Evolutionary conservation across 1,140 invertebrate genomes (phyloP).

Genomic region (Macrosteles quadrilineatus): DNA sequence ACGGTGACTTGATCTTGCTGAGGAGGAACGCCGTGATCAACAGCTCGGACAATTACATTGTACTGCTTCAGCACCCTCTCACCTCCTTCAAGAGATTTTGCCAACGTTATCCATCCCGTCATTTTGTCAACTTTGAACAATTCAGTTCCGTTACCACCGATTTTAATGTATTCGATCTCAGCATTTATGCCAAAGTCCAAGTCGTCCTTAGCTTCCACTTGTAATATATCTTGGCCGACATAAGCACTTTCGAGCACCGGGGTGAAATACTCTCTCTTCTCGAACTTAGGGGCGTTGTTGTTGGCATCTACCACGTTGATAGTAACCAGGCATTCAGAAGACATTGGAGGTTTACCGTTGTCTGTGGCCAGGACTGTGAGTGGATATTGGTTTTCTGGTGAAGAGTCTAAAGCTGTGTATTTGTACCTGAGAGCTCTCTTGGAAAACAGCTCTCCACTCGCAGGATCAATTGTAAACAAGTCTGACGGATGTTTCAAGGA

Average conservation of each 20-base stretch:
- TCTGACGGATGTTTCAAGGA: conserved; percentile 87
- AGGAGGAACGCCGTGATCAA: conserved; percentile 84
- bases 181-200: conserved; percentile 84
- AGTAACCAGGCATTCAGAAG: conserved; percentile 76
- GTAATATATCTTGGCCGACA: conserved; percentile 68
- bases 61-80: conserved; percentile 56
- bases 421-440: conserved; percentile 82
- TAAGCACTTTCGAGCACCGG: conserved; percentile 78
- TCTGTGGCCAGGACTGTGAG: conserved; percentile 86
- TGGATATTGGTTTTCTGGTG: conserved; percentile 85
- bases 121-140: conserved; percentile 75
- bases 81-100: conserved; percentile 54
- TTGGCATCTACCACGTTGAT: conserved; percentile 91
- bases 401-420: conserved; percentile 70
- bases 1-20: conserved; percentile 73
- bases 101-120: conserved; percentile 78
- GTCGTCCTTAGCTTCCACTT: conserved; percentile 74
- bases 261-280: conserved; percentile 69
- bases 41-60: conserved; percentile 68
- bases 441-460: conserved; percentile 86
- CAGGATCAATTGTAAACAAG: conserved; percentile 86
- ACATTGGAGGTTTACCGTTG: conserved; percentile 90
- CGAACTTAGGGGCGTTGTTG: conserved; percentile 83
- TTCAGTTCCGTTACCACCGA: conserved; percentile 74
- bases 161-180: conserved; percentile 78